Evolutionary conservation across 2,797 vertebrate genomes (phyloP).

Genomic region (Hippocampus kuda): DNA sequence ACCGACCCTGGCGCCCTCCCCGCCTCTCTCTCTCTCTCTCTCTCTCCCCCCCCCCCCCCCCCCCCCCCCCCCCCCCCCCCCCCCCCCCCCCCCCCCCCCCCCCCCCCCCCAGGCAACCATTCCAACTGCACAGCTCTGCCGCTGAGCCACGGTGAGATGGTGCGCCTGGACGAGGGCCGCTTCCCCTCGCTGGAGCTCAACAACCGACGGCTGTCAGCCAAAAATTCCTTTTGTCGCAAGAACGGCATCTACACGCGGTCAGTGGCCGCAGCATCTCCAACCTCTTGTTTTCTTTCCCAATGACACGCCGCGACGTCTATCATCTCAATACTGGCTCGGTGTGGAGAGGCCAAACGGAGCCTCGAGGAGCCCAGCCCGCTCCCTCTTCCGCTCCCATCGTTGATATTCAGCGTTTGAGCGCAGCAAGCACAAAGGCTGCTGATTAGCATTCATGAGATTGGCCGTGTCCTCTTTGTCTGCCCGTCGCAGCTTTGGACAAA

Average conservation of each 20-base stretch:
- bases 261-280: slow-evolving; percentile 16
- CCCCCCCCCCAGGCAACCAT: slow-evolving; percentile 66
- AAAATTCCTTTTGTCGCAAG: slow-evolving; percentile 96
- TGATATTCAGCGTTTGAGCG: slow-evolving; percentile 56
- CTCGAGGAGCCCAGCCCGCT: slow-evolving; percentile 37
- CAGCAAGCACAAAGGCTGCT: slow-evolving; percentile 51
- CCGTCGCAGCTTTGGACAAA: slow-evolving; percentile 50
- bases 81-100: slow-evolving; percentile 13
- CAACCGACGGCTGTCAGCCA: slow-evolving; percentile 89
- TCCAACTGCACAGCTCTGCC: slow-evolving; percentile 82
- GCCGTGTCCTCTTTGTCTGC: slow-evolving; percentile 56
- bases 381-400: slow-evolving; percentile 42
- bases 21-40: neutral
- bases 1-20: too few species aligned
- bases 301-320: slow-evolving; percentile 26
- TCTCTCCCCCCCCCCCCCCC: slow-evolving; percentile 4
- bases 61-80: neutral
- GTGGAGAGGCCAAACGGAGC: slow-evolving; percentile 35
- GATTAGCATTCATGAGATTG: slow-evolving; percentile 54
- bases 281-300: slow-evolving; percentile 23
- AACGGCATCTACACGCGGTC: slow-evolving; percentile 95
- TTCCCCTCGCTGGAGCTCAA: slow-evolving; percentile 94
- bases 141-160: slow-evolving; percentile 89
- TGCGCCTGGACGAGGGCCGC: slow-evolving; percentile 89
- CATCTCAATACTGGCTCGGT: slow-evolving; percentile 38